Conservation (phyloP, 2,888 invertebrate genomes). For the Macaria liturata region DNA sequence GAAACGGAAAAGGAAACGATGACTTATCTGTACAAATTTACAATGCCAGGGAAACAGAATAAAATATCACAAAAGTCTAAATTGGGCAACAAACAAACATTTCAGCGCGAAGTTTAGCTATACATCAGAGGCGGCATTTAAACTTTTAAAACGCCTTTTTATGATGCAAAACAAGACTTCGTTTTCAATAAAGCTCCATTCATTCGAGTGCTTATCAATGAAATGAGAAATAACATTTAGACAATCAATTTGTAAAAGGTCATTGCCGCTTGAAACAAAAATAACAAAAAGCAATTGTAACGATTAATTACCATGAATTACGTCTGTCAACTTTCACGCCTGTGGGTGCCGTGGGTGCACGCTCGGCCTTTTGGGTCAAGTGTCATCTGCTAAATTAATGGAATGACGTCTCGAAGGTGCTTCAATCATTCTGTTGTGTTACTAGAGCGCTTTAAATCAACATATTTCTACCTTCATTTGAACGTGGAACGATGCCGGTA, state of each 20-base stretch:
- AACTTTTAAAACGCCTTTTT: conserved; percentile 9
- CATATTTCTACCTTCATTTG: conserved; percentile 3
- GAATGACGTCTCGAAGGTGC: conserved; percentile 18
- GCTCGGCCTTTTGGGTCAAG: conserved; percentile 43
- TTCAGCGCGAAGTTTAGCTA: conserved; percentile 4
- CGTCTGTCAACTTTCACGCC: conserved; percentile 52
- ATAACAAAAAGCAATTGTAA: conserved; percentile 49
- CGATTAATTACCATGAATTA: conserved; percentile 56
- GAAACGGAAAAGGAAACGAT: conserved; percentile 36
- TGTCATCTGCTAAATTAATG: conserved; percentile 28
- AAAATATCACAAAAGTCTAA: conserved; percentile 52
- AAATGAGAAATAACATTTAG: conserved; percentile 16
- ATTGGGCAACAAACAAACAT: conserved; percentile 12
- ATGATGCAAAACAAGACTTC: background rate
- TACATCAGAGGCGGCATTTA: conserved; percentile 14
- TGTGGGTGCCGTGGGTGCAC: conserved; percentile 39
- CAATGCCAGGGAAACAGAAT: conserved; percentile 54
- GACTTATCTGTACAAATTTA: conserved; percentile 55
- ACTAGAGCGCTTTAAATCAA: background rate
- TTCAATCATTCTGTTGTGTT: conserved; percentile 15
- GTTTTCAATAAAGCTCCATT: conserved; percentile 5
- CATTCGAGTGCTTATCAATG: conserved; percentile 5
- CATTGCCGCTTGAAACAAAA: conserved; percentile 46
- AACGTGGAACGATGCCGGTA: conserved; percentile 6
- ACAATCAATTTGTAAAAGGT: conserved; percentile 45